A percentile compares a stretch with the other conserved stretches of the same genome.
phyloP scores from a whole-genome alignment of 2,113 vertebrate species.

The Sylvia atricapilla region DNA sequence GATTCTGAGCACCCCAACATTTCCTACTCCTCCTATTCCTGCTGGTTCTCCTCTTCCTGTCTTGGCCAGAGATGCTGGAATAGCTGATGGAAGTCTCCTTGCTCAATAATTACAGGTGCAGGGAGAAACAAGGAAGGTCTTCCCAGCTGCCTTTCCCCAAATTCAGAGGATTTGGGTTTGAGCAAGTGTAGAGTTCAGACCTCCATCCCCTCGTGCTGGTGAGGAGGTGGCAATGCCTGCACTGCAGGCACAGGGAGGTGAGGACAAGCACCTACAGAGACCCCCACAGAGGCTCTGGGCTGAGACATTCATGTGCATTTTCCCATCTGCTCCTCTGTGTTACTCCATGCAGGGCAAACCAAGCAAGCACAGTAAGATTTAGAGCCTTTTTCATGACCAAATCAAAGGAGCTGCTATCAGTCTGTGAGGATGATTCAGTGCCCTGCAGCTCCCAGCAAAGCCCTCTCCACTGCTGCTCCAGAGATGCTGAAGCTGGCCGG shows the following conservation, averaged over 20 bases:
- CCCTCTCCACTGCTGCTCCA: neutral
- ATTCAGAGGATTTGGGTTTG: neutral
- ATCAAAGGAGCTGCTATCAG: neutral
- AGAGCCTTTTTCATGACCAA: neutral
- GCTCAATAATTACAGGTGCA: neutral
- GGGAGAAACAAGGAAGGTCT: neutral
- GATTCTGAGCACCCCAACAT: neutral
- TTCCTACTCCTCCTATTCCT: neutral
- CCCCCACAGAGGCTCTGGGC: neutral
- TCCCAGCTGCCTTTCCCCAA: neutral
- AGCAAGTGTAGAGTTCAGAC: neutral
- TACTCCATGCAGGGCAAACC: neutral
- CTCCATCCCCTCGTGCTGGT: neutral
- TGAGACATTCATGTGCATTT: neutral
- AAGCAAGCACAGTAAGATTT: neutral
- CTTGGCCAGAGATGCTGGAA: neutral
- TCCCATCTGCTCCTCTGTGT: neutral
- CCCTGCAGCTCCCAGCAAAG: neutral
- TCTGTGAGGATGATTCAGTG: constrained; percentile 4
- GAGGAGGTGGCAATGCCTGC: neutral
- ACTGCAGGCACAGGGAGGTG: no score
- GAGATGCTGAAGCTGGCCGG: neutral
- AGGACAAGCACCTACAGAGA: neutral
- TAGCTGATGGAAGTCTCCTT: neutral
- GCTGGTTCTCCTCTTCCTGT: neutral